Conservation (phyloP, 2,113 vertebrate genomes). For the Tetrao urogallus region DNA sequence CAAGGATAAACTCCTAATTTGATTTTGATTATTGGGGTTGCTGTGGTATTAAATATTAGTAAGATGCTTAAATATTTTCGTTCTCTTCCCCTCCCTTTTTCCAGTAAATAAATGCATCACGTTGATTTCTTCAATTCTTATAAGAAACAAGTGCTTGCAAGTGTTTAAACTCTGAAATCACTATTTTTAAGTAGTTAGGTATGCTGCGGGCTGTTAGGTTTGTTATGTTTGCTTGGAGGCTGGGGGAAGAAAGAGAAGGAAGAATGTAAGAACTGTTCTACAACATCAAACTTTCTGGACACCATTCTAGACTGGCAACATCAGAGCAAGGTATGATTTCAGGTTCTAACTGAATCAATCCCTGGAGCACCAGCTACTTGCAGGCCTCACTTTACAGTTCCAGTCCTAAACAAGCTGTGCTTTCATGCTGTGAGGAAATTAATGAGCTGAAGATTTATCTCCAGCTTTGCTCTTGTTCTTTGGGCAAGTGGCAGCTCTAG, state of each 20-base stretch:
- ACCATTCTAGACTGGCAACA: not conserved
- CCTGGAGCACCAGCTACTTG: not conserved
- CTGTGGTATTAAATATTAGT: not conserved
- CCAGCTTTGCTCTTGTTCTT: not conserved
- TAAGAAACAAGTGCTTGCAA: not conserved
- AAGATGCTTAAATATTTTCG: not conserved
- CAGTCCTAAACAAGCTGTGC: not conserved
- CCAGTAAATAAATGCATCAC: not conserved
- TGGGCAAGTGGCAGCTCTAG: not conserved
- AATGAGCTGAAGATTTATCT: not conserved
- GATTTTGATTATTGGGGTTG: not conserved
- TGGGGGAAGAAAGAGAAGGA: not conserved
- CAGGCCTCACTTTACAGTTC: fast-evolving
- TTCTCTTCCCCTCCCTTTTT: not conserved
- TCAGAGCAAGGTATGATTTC: not conserved
- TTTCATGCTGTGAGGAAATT: not conserved
- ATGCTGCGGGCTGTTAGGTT: not conserved
- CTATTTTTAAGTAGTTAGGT: not conserved
- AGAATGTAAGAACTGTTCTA: not conserved
- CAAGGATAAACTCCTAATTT: not conserved
- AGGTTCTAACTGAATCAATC: fast-evolving
- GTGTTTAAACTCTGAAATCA: not conserved
- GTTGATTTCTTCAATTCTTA: not conserved
- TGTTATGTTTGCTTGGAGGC: too few species aligned
- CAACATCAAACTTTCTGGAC: not conserved